Conservation (phyloP, 2,113 vertebrate genomes). For the Brevimyrus niger region DNA sequence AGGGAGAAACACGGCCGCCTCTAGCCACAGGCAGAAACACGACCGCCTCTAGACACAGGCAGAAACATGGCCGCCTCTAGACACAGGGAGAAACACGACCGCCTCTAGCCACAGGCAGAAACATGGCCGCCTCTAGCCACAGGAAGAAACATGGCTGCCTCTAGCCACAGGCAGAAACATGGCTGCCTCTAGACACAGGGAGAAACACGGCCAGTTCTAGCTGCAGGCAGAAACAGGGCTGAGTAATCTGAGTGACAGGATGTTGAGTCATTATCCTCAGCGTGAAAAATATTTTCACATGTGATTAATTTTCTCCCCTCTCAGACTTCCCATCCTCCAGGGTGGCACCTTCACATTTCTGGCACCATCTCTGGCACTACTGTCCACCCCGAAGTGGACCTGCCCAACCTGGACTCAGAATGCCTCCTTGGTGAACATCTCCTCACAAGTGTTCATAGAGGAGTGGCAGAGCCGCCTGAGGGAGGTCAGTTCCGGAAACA, state of each 20-base stretch:
- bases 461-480: constrained; percentile 87
- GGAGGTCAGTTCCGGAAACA: constrained; percentile 63
- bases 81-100: no score
- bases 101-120: background rate
- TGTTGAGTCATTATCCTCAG: background rate
- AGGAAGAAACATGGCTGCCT: no score
- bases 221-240: background rate
- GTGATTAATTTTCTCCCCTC: background rate
- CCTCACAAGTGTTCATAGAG: constrained; percentile 70
- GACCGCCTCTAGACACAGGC: no score
- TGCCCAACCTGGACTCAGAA: constrained; percentile 91
- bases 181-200: no score
- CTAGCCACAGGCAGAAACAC: no score
- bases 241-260: background rate
- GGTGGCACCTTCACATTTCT: constrained; percentile 85
- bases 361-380: constrained; percentile 80
- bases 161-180: no score
- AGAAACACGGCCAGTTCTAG: no score
- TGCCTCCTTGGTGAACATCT: constrained; percentile 70
- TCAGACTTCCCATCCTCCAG: constrained; percentile 89
- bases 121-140: background rate
- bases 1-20: no score
- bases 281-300: background rate
- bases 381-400: constrained; percentile 81
- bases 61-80: no score